Percentiles rank a stretch among this genome's conserved stretches.
Conservation (phyloP, 2,113 vertebrate genomes). For the Paramisgurnus dabryanus region DNA sequence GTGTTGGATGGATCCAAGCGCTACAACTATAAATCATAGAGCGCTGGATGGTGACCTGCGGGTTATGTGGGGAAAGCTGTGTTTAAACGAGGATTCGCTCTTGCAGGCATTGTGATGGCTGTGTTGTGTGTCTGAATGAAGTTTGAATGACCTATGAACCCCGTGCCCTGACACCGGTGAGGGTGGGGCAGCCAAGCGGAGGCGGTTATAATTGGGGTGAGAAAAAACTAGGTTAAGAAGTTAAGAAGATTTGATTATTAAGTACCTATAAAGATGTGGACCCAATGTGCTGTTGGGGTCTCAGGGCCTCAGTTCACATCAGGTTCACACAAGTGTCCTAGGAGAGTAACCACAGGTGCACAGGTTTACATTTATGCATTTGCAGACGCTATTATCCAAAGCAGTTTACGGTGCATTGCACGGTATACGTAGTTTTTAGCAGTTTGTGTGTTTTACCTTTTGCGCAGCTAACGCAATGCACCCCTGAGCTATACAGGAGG, state of each 20-base stretch:
- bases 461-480: too few species aligned
- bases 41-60: slow-evolving; percentile 45
- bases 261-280: slow-evolving; percentile 66
- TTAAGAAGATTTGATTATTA: slow-evolving; percentile 66
- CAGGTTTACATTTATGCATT: neutral
- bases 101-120: slow-evolving; percentile 21
- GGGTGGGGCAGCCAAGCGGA: slow-evolving; percentile 59
- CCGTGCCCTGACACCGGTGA: slow-evolving; percentile 73
- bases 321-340: neutral
- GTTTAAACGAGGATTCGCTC: slow-evolving; percentile 61
- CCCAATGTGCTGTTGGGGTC: too few species aligned
- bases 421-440: too few species aligned
- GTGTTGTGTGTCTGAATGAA: slow-evolving; percentile 37
- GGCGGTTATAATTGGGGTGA: slow-evolving; percentile 49
- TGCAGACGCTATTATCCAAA: neutral
- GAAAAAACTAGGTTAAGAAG: slow-evolving; percentile 72
- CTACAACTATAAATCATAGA: slow-evolving; percentile 62
- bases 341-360: neutral
- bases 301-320: too few species aligned
- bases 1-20: slow-evolving; percentile 37
- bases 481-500: too few species aligned
- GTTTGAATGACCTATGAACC: slow-evolving; percentile 72
- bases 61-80: slow-evolving; percentile 40
- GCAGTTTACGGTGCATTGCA: too few species aligned
- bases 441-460: too few species aligned